Base-by-base conservation (phyloP, 2,797 vertebrate species). In the Silurus lanzhouensis region DNA sequence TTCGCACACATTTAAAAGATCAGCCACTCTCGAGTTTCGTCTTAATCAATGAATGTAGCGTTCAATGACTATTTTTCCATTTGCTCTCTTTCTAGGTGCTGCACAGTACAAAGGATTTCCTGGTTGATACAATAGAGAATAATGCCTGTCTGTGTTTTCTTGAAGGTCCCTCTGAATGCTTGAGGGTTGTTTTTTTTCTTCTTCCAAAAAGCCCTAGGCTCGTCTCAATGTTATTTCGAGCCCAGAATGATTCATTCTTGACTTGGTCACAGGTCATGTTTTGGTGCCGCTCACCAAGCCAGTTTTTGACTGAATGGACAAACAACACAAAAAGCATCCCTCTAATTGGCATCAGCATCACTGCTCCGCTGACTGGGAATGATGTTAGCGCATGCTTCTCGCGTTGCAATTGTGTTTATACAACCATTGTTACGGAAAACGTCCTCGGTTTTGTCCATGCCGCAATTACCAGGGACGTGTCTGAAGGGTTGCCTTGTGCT, bases 391-490 rank as follows among this genome's bases (percentile, higher is more conserved):
- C n/a, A 1, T 67, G 72, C 6, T 57, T 74, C 67, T 76, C n/a
- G 31, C 61, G 38, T 58, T 83, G 13, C 64, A 60, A 20, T 61
- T 31, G 84, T 57, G 57, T 81, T 81, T 27, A 71, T 85, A 67
- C 67, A 63, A 38, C 61, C 38, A 72, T 85, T 77, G 55, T 85
- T 85, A 74, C 9, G 55, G 55, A 44, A 78, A 85, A 68, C 25
- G 76, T 52, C 58, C 46, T 76, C 38, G 1, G 57, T 58, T 38
- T 38, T 38, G 38, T 77, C 57, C 9, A 27, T 60, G 22, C n/a
- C 17, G 44, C 25, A 72, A 71, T 84, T 60, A 71, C 48, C 2
- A 31, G 64, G 48, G 79, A 79, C 22, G 7, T 70, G 64, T n/a
- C 15, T 44, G 15, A 77, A 85, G 5, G 25, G 17, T 38, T 13